Evolutionary conservation across 1,140 invertebrate species (phyloP).

Genomic region (Drosophila orosa): DNA sequence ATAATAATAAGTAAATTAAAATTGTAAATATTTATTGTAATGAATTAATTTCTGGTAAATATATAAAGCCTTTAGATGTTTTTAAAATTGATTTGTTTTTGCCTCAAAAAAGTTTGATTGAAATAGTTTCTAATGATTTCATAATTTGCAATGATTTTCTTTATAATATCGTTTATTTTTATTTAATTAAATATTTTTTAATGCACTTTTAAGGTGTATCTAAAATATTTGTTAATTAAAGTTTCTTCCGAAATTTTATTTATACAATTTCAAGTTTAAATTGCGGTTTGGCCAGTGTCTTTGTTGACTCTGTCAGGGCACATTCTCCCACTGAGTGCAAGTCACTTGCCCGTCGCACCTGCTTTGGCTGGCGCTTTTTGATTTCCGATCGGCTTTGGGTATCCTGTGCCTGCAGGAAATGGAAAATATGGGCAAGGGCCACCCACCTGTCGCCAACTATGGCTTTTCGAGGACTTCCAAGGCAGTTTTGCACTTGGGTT

Average conservation of each 20-base stretch:
- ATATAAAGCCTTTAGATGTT: too few relatives aligned
- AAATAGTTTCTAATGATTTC: too few relatives aligned
- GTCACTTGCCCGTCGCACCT: constrained; percentile 37
- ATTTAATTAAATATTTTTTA: background rate
- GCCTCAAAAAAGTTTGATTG: too few relatives aligned
- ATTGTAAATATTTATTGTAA: too few relatives aligned
- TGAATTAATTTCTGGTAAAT: too few relatives aligned
- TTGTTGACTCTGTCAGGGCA: constrained; percentile 16
- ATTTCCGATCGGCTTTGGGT: constrained; percentile 43
- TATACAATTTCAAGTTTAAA: constrained; percentile 1
- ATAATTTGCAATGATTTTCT: too few relatives aligned
- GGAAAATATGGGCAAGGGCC: constrained; percentile 13
- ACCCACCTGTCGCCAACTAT: constrained; percentile 42
- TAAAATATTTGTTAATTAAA: background rate
- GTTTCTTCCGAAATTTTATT: background rate
- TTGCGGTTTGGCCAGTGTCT: constrained; percentile 29
- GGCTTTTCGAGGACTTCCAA: constrained; percentile 13
- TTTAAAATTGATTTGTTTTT: too few relatives aligned
- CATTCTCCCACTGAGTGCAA: constrained; percentile 31
- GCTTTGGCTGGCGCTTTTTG: constrained; percentile 38
- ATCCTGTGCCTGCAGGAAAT: constrained; percentile 24
- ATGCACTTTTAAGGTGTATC: too few relatives aligned
- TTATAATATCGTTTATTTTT: too few relatives aligned
- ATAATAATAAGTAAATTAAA: too few relatives aligned
- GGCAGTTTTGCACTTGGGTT: constrained; percentile 1